These are phyloP conservation scores for Acronicta aceris DNA, from an alignment of 2,888 invertebrate species.

Conservation along the genomic window DNA sequence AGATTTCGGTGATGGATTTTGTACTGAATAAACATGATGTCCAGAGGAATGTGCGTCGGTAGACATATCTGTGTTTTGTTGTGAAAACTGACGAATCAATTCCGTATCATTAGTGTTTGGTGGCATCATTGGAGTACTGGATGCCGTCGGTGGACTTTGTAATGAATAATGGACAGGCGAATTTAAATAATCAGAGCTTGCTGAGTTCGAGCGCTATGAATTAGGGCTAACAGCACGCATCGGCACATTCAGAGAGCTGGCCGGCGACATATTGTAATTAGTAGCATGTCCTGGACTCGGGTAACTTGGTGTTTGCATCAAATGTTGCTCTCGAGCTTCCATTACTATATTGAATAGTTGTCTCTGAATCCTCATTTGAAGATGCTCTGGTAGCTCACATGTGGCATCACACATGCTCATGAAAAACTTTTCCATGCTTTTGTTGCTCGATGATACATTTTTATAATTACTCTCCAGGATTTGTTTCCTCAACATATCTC, in stretches of 20 bases:
- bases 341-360: no score
- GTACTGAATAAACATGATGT: conserved; percentile 15
- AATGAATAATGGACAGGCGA: conserved; percentile 30
- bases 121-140: conserved; percentile 35
- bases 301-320: no score
- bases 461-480: no score
- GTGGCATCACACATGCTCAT: no score
- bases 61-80: no score
- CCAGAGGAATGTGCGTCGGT: no score
- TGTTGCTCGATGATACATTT: no score
- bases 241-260: conserved; percentile 24
- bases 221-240: conserved; percentile 25
- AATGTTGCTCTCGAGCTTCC: no score
- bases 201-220: conserved; percentile 29
- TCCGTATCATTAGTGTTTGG: conserved; percentile 30
- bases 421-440: no score
- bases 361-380: no score
- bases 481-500: no score
- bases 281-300: conserved; percentile 13
- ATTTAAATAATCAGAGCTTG: conserved; percentile 31
- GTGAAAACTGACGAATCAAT: conserved; percentile 25
- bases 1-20: conserved; percentile 34
- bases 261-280: conserved; percentile 29
- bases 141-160: conserved; percentile 33
- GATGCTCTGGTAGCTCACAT: no score